Evolutionary conservation across 2,113 vertebrate species (phyloP).

Genomic region (Phylloscopus whistleri): DNA sequence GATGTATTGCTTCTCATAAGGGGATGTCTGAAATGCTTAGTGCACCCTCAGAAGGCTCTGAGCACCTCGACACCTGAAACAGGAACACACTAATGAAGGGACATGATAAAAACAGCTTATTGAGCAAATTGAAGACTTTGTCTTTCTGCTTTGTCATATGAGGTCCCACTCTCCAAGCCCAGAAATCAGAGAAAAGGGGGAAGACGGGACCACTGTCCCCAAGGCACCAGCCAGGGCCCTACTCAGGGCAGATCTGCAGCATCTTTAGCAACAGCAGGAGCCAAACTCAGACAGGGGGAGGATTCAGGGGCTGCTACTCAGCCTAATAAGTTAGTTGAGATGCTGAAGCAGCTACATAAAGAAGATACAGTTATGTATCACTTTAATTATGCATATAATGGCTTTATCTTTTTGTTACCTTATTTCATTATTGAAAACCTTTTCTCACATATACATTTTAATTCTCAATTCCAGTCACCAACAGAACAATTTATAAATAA

Average conservation of each 20-base stretch:
- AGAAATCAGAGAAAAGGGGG: neutral
- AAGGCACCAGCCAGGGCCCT: neutral
- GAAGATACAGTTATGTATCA: neutral
- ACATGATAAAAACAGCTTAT: neutral
- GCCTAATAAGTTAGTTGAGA: neutral
- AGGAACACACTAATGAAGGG: neutral
- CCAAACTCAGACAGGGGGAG: neutral
- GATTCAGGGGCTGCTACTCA: neutral
- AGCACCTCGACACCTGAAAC: neutral
- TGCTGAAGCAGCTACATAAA: neutral
- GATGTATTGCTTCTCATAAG: neutral
- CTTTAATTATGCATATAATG: conserved; percentile 34
- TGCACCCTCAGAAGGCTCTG: neutral
- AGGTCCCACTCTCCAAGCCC: neutral
- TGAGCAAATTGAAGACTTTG: neutral
- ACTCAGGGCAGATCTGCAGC: neutral
- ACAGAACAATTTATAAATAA: neutral
- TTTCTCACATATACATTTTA: neutral
- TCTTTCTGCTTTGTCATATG: neutral
- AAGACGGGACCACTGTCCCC: neutral
- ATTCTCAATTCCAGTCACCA: neutral
- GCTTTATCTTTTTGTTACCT: conserved; percentile 9
- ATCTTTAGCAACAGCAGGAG: neutral
- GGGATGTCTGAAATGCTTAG: neutral
- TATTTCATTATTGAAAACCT: conserved; percentile 44